These are phyloP conservation scores for Apteryx mantelli DNA, from an alignment of 2,113 vertebrate genomes.

Conservation along the genomic window DNA sequence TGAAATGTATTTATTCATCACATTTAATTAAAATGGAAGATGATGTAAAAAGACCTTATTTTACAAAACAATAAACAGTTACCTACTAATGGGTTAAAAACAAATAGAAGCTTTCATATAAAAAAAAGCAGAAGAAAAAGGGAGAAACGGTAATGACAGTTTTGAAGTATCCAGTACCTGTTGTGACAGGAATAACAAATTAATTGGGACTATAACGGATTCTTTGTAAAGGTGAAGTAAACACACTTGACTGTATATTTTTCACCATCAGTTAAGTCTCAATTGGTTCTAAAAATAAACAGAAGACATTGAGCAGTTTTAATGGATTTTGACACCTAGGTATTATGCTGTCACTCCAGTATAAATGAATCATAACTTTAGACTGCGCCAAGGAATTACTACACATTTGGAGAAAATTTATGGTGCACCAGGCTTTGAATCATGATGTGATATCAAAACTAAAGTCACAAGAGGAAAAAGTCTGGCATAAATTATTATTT, in stretches of 20 bases:
- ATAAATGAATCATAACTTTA: slow-evolving; percentile 99
- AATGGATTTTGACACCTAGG: slow-evolving; percentile 99
- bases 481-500: slow-evolving; percentile 91
- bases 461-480: slow-evolving; percentile 83
- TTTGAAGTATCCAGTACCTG: slow-evolving; percentile 95
- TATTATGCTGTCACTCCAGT: slow-evolving; percentile 99
- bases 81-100: slow-evolving; percentile 82
- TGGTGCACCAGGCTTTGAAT: slow-evolving; percentile 92
- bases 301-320: slow-evolving; percentile 99
- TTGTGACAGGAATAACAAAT: slow-evolving; percentile 99
- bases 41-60: background rate
- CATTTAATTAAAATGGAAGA: slow-evolving; percentile 27
- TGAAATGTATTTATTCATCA: background rate
- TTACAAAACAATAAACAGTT: background rate
- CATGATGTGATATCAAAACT: slow-evolving; percentile 96
- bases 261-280: slow-evolving; percentile 99
- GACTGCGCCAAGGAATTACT: slow-evolving; percentile 96
- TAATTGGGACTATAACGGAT: slow-evolving; percentile 99
- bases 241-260: slow-evolving; percentile 99
- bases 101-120: slow-evolving; percentile 85
- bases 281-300: slow-evolving; percentile 99
- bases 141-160: slow-evolving; percentile 90
- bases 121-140: slow-evolving; percentile 80
- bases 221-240: slow-evolving; percentile 99
- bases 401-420: slow-evolving; percentile 98